These are phyloP conservation scores for Cerastoderma edule DNA, from an alignment of 2,888 invertebrate species.

Conservation along the genomic window DNA sequence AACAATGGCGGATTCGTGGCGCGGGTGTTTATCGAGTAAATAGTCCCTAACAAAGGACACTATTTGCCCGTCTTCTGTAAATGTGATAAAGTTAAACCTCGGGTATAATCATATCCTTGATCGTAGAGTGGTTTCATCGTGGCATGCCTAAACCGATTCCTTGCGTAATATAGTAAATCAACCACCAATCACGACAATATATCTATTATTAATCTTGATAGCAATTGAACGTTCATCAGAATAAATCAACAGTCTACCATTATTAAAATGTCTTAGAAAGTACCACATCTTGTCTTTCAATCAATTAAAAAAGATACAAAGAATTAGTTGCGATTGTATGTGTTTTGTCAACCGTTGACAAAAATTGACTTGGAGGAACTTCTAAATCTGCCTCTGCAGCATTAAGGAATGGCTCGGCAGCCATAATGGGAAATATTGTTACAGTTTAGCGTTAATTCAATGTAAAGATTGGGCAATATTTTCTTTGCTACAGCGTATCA, in stretches of 20 bases:
- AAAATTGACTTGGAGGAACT: too few relatives aligned
- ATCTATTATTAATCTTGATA: too few relatives aligned
- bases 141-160: not conserved
- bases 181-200: too few relatives aligned
- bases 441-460: constrained; percentile 59
- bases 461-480: constrained; percentile 52
- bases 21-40: not conserved
- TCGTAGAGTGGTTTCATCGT: not conserved
- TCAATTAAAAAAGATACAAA: too few relatives aligned
- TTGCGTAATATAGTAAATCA: too few relatives aligned
- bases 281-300: too few relatives aligned
- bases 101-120: constrained; percentile 7
- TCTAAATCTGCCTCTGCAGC: too few relatives aligned
- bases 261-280: too few relatives aligned
- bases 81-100: constrained; percentile 47
- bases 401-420: not conserved
- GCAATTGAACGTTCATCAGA: too few relatives aligned
- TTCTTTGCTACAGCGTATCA: constrained; percentile 38
- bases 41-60: constrained; percentile 2
- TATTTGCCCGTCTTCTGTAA: constrained; percentile 39
- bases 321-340: too few relatives aligned
- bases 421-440: constrained; percentile 47
- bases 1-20: constrained; percentile 12
- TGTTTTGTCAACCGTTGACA: too few relatives aligned
- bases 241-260: too few relatives aligned